Evolutionary conservation across 2,888 invertebrate species (phyloP).

Genomic region (Phortica magna): DNA sequence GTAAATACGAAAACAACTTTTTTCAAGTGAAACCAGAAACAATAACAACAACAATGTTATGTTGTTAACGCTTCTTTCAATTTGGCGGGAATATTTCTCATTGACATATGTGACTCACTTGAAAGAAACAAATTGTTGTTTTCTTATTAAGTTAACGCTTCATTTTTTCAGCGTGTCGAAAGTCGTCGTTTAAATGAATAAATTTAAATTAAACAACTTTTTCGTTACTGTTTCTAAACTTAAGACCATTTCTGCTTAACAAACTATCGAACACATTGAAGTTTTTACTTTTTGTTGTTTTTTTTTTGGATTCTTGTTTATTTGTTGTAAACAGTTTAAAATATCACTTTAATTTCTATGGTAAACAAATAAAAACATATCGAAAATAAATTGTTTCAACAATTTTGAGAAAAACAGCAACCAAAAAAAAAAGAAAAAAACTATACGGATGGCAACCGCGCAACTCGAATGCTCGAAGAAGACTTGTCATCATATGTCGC

Average conservation of each 20-base stretch:
- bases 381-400: background rate
- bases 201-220: background rate
- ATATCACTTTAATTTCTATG: background rate
- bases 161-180: background rate
- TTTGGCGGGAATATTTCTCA: background rate
- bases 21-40: constrained; percentile 5
- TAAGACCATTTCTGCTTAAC: background rate
- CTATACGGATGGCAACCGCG: constrained; percentile 10
- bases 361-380: background rate
- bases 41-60: constrained; percentile 2
- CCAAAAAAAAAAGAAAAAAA: background rate
- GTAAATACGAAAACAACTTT: background rate
- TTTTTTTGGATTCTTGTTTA: background rate
- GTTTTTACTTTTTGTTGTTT: background rate
- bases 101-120: background rate
- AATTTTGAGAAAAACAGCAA: background rate
- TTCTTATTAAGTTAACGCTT: background rate
- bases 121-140: background rate
- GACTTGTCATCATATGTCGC: background rate
- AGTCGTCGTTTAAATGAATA: background rate
- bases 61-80: background rate
- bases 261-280: background rate
- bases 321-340: background rate
- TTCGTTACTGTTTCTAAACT: background rate
- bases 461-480: constrained; percentile 6